Evolutionary conservation across 2,113 vertebrate genomes (phyloP).

Genomic region (Onychorhynchus coronatus): DNA sequence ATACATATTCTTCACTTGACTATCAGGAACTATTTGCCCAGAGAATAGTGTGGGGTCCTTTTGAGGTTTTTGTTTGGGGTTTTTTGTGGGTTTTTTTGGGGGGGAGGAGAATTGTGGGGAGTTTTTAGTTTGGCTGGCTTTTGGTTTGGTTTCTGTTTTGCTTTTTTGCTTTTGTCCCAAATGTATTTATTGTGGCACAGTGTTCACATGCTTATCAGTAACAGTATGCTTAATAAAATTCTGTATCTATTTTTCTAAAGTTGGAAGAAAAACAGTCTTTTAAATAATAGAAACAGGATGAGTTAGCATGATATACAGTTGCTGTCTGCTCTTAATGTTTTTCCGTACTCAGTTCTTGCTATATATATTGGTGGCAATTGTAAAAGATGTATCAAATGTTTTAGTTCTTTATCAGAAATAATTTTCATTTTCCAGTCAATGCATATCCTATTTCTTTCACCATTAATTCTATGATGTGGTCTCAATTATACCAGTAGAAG

Average conservation of each 20-base stretch:
- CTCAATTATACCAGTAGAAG: slow-evolving; percentile 72
- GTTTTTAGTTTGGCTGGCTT: background rate
- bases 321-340: background rate
- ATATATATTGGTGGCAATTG: slow-evolving; percentile 22
- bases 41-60: background rate
- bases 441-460: slow-evolving; percentile 80
- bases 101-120: background rate
- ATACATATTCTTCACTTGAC: background rate
- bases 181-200: background rate
- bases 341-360: background rate
- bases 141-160: background rate
- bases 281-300: background rate
- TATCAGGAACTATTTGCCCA: background rate
- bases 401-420: slow-evolving; percentile 70
- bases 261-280: background rate
- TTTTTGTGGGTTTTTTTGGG: background rate
- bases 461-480: slow-evolving; percentile 77
- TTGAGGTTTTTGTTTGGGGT: background rate
- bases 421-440: slow-evolving; percentile 79
- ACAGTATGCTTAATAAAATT: background rate
- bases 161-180: background rate
- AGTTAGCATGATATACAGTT: background rate
- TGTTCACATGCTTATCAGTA: background rate
- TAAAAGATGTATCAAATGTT: slow-evolving; percentile 59
- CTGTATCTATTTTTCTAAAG: background rate